These are phyloP conservation scores for Fragum whitleyi DNA, from an alignment of 2,888 invertebrate genomes.

Conservation along the genomic window DNA sequence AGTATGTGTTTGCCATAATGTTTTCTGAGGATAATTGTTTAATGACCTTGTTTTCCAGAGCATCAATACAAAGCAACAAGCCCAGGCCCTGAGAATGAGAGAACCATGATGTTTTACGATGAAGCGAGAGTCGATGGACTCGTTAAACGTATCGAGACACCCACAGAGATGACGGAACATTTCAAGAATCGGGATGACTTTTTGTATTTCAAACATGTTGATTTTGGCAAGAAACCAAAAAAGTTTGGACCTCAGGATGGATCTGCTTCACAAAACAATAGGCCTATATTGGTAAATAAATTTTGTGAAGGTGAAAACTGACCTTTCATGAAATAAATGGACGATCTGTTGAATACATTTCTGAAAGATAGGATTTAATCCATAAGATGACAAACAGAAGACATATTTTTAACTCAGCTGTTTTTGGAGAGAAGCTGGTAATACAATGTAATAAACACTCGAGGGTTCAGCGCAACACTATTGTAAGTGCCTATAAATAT, in stretches of 20 bases:
- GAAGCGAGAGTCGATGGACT: conserved; percentile 91
- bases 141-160: conserved; percentile 83
- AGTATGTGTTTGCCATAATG: no score
- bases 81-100: conserved; percentile 85
- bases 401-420: no score
- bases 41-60: conserved; percentile 79
- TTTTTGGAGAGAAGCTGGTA: no score
- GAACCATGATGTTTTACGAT: conserved; percentile 88
- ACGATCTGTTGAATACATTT: no score
- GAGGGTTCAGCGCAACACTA: no score
- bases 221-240: conserved; percentile 83
- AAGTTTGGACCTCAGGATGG: conserved; percentile 84
- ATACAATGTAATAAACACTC: no score
- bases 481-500: no score
- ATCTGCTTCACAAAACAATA: conserved; percentile 66
- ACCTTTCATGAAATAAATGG: no score
- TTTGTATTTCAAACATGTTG: conserved; percentile 82
- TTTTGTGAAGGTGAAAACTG: no score
- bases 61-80: conserved; percentile 82
- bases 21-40: no score
- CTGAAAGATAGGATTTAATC: no score
- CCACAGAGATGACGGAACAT: conserved; percentile 83
- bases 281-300: conserved; percentile 79
- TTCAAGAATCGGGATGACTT: conserved; percentile 83
- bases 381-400: no score